phyloP scores from a whole-genome alignment of 1,140 invertebrate genomes.

The Bombyx mandarina region DNA sequence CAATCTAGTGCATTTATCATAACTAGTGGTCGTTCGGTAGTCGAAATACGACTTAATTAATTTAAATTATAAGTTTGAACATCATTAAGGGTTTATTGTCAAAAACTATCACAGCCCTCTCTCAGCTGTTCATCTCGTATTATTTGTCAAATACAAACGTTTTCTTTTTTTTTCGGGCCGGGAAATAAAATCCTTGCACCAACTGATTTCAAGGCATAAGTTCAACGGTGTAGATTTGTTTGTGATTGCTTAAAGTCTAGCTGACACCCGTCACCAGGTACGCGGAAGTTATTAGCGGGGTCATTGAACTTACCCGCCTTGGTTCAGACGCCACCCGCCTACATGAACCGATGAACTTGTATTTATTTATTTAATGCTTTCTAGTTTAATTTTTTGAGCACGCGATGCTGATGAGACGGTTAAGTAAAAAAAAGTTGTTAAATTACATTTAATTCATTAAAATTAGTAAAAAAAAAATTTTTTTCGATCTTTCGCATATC shows the following conservation, averaged over 20 bases:
- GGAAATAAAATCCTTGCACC: too few relatives aligned
- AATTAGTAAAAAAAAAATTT: too few relatives aligned
- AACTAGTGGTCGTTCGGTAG: too few relatives aligned
- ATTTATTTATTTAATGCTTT: background rate
- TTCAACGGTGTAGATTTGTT: conserved; percentile 7
- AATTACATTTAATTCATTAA: too few relatives aligned
- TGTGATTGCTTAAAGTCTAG: conserved; percentile 26
- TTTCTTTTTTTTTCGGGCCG: too few relatives aligned
- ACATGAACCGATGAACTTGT: background rate
- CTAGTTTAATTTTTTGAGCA: background rate
- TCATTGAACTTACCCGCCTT: conserved; percentile 34
- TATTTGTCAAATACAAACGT: background rate
- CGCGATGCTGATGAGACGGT: too few relatives aligned
- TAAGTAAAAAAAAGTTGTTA: too few relatives aligned
- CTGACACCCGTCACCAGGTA: conserved; percentile 35
- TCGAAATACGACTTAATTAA: too few relatives aligned
- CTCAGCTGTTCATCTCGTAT: background rate
- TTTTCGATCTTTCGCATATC: too few relatives aligned
- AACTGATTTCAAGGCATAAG: background rate
- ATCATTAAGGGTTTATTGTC: background rate
- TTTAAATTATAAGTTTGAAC: too few relatives aligned
- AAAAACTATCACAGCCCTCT: background rate
- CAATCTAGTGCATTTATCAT: too few relatives aligned
- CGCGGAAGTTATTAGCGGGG: conserved; percentile 59
- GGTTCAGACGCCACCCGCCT: conserved; percentile 27